phyloP scores from a whole-genome alignment of 2,113 vertebrate genomes.

The Apteryx owenii region DNA sequence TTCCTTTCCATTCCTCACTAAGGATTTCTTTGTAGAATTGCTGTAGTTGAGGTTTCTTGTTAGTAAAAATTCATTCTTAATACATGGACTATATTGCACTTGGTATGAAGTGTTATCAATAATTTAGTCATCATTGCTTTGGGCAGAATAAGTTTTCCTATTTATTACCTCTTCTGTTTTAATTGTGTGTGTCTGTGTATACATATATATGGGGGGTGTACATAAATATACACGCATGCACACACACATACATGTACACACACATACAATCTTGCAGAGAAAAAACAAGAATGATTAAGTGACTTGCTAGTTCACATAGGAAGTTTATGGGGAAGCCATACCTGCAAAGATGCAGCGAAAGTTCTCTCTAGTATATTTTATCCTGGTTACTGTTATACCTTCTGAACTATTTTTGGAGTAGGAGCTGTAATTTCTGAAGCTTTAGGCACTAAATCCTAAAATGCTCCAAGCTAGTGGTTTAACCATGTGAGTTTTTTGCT shows the following conservation, averaged over 20 bases:
- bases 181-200: neutral
- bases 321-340: neutral
- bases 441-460: neutral
- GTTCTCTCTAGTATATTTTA: neutral
- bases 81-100: neutral
- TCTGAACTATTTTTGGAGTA: neutral
- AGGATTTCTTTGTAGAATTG: neutral
- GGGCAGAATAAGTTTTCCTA: neutral
- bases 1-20: neutral
- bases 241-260: neutral
- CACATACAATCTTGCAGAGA: neutral
- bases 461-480: conserved; percentile 10
- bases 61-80: neutral
- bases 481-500: conserved; percentile 23
- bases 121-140: neutral
- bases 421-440: neutral
- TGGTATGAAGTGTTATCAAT: neutral
- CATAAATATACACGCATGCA: neutral
- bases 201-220: neutral
- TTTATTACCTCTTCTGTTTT: neutral
- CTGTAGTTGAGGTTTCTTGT: neutral
- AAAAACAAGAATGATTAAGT: neutral
- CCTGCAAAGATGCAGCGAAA: neutral
- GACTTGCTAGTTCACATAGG: neutral
- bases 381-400: neutral